Evolutionary conservation across 2,113 vertebrate species (phyloP), one percentile per base, ranked within the genome.

Genomic region (Brachionichthys hirsutus): DNA sequence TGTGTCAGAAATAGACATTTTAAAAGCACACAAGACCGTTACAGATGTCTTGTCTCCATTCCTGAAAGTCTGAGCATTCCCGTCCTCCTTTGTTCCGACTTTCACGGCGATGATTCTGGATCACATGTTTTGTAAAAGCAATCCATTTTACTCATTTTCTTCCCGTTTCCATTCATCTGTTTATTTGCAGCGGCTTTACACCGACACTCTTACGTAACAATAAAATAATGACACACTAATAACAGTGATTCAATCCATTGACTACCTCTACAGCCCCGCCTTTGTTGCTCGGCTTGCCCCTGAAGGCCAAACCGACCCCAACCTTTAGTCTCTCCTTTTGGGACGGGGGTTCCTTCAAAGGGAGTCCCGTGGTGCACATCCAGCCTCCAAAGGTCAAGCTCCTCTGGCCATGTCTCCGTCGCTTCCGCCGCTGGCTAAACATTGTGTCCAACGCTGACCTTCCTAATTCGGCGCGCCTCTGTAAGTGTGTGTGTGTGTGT

Each of bases 391-490:
- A 84, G 71, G 59, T 70, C 55, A 61, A 45, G 43, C 59, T 79
- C 79, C 2, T 57, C 24, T 10, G 81, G 75, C 70, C 60, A n/a
- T 19, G 64, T 77, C 51, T 73, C 71, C 54, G 75, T 57, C 48
- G 19, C 54, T 74, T 74, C 73, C 62, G 71, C 77, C 82, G 71
- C 34, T 36, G 54, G 55, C 73, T 66, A 75, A 85, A 84, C 83
- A 62, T 83, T 18, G 80, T 90, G 90, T 90, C 89, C 83, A 86
- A 75, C 82, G 85, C 50, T 68, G 78, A 87, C 71, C 81, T 73
- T 58, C 40, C 52, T 78, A 63, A 81, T 62, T 73, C 55, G 18
- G 17, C 55, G 61, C 57, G 63, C 42, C 19, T 49, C 67, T 54
- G 68, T 43, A 24, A 47, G 50, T 49, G 35, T 45, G 53, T 47